Base-by-base conservation (phyloP, 1,140 invertebrate genomes). In the Akabosia matsudoensis region DNA sequence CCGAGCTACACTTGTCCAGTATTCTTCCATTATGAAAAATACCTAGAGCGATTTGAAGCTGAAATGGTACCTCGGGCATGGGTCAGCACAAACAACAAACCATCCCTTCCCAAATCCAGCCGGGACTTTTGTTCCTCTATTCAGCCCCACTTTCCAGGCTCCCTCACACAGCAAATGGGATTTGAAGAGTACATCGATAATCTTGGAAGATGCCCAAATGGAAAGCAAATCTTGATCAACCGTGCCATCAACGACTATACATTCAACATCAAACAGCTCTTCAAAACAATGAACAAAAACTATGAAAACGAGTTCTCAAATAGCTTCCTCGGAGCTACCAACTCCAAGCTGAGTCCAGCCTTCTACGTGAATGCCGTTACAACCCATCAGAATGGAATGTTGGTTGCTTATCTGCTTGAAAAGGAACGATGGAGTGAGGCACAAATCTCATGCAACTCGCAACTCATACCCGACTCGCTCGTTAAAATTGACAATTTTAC, bases 231-330 rank as follows among this genome's bases (percentile, higher is more conserved):
- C 4, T 13, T 75, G 13, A 74, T 33, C 22, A 24, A 10, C 0
- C n/a, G 73, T 2, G 16, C n/a, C 1, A 77, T 75, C 10, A 33
- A 61, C 10, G 78, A 79, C 24, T 79, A 77, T 33, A 28, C 74
- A 34, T 76, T 77, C 70, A 67, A 73, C 28, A 79, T 79, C 52
- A 79, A 79, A 33, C 45, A 64, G 24, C 54, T 77, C 24, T 79
- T 76, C 24, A 77, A 73, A 64, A 79, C 22, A 4, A 79, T 79
- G 78, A 70, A 74, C 30, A 31, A 37, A 51, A 76, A 75, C 28
- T 79, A 74, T 28, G 78, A 79, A 51, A 31, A 24, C 10, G 78
- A 79, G 31, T 79, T 79, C 74, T 79, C 78, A 26, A 67, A 76
- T 28, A 51, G 26, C 22, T 67, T 75, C 18, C 24, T 54, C 7